phyloP scores from a whole-genome alignment of 2,888 invertebrate genomes.

The Germaria angustata region DNA sequence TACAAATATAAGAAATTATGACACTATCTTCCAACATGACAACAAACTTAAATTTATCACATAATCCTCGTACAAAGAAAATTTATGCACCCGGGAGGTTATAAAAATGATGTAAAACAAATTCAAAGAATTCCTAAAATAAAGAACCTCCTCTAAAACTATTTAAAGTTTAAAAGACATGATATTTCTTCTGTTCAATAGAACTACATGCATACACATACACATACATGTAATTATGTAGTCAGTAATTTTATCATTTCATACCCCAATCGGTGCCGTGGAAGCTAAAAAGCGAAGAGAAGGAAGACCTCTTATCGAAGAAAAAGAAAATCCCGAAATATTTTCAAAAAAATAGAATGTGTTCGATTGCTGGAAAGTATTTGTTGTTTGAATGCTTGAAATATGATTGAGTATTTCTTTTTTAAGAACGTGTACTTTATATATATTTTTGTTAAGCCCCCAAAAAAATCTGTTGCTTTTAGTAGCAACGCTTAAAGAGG shows the following conservation, averaged over 20 bases:
- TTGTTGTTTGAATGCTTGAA: conserved; percentile 21
- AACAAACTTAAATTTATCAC: conserved; percentile 4
- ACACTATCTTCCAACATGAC: neutral
- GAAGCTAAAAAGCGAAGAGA: neutral
- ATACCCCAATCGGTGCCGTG: neutral
- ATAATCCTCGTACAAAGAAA: neutral
- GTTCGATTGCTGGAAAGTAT: conserved; percentile 35
- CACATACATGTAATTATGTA: neutral
- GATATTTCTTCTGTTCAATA: neutral
- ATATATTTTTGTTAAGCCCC: neutral
- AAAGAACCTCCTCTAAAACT: conserved; percentile 35
- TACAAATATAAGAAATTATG: conserved; percentile 1
- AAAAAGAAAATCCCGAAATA: conserved; percentile 4
- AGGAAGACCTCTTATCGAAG: conserved; percentile 18
- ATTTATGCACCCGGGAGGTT: conserved; percentile 40
- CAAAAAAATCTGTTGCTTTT: neutral
- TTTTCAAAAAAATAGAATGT: neutral
- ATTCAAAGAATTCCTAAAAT: conserved; percentile 26
- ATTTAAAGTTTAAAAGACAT: conserved; percentile 31
- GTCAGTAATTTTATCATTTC: neutral
- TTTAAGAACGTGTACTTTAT: neutral
- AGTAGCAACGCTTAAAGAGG: conserved; percentile 11
- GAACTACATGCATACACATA: neutral
- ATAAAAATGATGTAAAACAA: conserved; percentile 38
- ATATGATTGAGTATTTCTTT: conserved; percentile 68